Percentiles rank a stretch among this genome's conserved stretches.
phyloP scores from a whole-genome alignment of 1,140 invertebrate species.

The Zaprionus gabonicus region DNA sequence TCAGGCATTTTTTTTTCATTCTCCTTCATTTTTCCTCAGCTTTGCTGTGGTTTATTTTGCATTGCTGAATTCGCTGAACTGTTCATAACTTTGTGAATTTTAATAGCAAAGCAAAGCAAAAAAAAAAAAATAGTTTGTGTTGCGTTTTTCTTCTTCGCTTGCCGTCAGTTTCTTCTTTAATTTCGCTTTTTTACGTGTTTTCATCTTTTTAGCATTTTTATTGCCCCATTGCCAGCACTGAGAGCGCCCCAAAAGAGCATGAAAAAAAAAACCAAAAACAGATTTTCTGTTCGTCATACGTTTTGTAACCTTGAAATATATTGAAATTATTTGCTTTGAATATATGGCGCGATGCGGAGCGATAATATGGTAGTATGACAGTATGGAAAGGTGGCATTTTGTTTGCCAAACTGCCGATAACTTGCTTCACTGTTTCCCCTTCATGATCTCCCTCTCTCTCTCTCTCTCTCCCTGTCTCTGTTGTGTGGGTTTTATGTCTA shows the following conservation, averaged over 20 bases:
- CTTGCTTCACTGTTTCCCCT: not conserved
- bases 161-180: not conserved
- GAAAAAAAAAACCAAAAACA: constrained; percentile 65
- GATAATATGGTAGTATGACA: constrained; percentile 44
- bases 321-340: constrained; percentile 60
- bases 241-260: constrained; percentile 1
- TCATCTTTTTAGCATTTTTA: constrained; percentile 48
- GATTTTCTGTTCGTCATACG: constrained; percentile 66
- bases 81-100: constrained; percentile 43
- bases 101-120: constrained; percentile 8
- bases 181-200: constrained; percentile 17
- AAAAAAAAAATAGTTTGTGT: constrained; percentile 16
- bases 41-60: constrained; percentile 24
- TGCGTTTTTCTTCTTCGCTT: not conserved
- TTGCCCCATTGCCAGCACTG: constrained; percentile 4
- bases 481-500: constrained; percentile 5
- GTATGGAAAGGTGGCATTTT: constrained; percentile 60
- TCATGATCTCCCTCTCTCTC: not conserved
- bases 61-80: constrained; percentile 19
- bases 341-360: constrained; percentile 30
- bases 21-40: not conserved
- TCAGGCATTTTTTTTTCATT: constrained; percentile 26
- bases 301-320: constrained; percentile 68
- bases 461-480: not conserved
- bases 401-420: constrained; percentile 28